Evolutionary conservation across 2,888 invertebrate genomes (phyloP).

Genomic region (Gryllus longicercus): DNA sequence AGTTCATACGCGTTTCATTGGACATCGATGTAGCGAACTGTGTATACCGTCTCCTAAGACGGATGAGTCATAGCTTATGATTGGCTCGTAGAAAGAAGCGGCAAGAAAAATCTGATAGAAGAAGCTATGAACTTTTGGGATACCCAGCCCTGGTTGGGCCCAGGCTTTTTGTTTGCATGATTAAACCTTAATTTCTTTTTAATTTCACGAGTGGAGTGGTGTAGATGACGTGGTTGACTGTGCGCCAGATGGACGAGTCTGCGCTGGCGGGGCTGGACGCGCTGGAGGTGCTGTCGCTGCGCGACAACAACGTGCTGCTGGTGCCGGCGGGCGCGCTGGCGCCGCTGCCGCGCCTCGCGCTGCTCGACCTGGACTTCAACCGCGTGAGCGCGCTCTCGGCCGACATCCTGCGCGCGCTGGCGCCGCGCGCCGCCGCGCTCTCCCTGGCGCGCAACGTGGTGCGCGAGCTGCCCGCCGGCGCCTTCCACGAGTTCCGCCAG

Average conservation of each 20-base stretch:
- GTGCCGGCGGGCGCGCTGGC: slow-evolving; percentile 81
- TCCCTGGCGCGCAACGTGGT: slow-evolving; percentile 81
- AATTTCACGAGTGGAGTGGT: background rate
- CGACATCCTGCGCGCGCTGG: slow-evolving; percentile 69
- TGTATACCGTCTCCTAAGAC: too few relatives aligned
- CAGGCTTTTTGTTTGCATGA: too few relatives aligned
- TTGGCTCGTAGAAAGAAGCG: too few relatives aligned
- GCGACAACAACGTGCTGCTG: slow-evolving; percentile 82
- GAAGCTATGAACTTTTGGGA: too few relatives aligned
- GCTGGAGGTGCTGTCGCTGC: slow-evolving; percentile 71
- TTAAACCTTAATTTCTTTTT: background rate
- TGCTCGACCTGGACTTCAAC: slow-evolving; percentile 79
- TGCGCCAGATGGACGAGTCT: slow-evolving; percentile 76
- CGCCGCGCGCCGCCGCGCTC: slow-evolving; percentile 60
- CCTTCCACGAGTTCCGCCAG: slow-evolving; percentile 72
- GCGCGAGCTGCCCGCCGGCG: slow-evolving; percentile 74
- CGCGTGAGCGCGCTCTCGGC: slow-evolving; percentile 79
- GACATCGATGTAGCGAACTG: too few relatives aligned
- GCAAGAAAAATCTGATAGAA: too few relatives aligned
- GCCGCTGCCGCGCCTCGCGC: slow-evolving; percentile 68
- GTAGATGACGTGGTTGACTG: background rate
- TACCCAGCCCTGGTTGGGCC: too few relatives aligned
- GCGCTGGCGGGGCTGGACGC: slow-evolving; percentile 78
- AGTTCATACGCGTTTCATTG: too few relatives aligned
- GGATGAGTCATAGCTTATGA: too few relatives aligned